These are phyloP conservation scores for Drosophila quinaria DNA, from an alignment of 2,888 invertebrate species.

Conservation along the genomic window DNA sequence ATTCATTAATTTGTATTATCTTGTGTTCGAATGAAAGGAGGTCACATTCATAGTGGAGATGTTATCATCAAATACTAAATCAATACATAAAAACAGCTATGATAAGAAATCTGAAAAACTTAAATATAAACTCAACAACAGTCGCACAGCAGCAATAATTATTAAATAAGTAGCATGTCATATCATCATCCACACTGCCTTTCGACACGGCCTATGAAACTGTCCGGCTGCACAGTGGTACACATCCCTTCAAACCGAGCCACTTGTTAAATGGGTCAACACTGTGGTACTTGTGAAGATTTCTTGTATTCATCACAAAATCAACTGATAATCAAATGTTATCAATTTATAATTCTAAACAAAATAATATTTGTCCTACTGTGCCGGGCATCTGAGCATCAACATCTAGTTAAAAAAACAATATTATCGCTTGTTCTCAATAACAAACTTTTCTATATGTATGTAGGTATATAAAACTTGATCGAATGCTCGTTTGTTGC, in stretches of 20 bases:
- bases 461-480: conserved; percentile 42
- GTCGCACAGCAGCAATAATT: conserved; percentile 59
- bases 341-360: not conserved
- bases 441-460: conserved; percentile 64
- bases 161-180: conserved; percentile 73
- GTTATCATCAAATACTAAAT: conserved; percentile 85
- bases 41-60: conserved; percentile 83
- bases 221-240: conserved; percentile 35
- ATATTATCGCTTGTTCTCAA: conserved; percentile 85
- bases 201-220: conserved; percentile 60
- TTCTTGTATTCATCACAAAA: not conserved
- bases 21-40: conserved; percentile 74
- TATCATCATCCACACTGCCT: conserved; percentile 63
- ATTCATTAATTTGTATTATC: conserved; percentile 35
- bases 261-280: not conserved
- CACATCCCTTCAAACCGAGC: not conserved
- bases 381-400: conserved; percentile 59
- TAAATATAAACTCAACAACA: conserved; percentile 79
- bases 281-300: not conserved
- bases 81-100: conserved; percentile 84
- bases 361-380: conserved; percentile 22
- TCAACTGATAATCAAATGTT: not conserved
- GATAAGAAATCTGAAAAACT: conserved; percentile 84
- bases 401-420: conserved; percentile 85
- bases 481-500: conserved; percentile 62